A percentile compares a stretch with the other conserved stretches of the same genome.
These are phyloP conservation scores for Catalaphyllia jardinei DNA, from an alignment of 64 coral and sea anemone genomes.

Conservation along the genomic window DNA sequence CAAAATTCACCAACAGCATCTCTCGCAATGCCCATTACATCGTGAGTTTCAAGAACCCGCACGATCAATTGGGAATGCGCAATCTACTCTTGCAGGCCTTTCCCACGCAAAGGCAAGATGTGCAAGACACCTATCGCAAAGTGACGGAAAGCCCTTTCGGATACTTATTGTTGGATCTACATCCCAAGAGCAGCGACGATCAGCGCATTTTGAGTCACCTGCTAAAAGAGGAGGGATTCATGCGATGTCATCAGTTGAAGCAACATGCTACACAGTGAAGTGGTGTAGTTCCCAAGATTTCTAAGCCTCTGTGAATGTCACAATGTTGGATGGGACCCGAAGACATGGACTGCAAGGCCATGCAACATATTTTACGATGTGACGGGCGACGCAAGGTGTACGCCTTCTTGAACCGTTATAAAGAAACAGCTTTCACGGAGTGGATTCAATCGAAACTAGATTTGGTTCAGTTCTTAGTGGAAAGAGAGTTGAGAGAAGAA, in stretches of 20 bases:
- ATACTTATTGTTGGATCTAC: slow-evolving; percentile 8
- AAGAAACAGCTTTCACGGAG: too few relatives aligned
- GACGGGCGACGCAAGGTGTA: too few relatives aligned
- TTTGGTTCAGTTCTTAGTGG: too few relatives aligned
- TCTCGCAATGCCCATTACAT: slow-evolving; percentile 48
- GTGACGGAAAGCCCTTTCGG: not conserved
- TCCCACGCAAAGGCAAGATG: not conserved
- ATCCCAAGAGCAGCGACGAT: not conserved
- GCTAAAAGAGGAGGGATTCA: not conserved
- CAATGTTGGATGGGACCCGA: too few relatives aligned
- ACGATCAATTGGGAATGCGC: slow-evolving; percentile 1
- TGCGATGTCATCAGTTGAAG: not conserved
- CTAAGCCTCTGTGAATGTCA: too few relatives aligned
- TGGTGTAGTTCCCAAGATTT: too few relatives aligned
- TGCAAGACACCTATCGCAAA: not conserved
- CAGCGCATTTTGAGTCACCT: not conserved
- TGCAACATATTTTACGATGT: too few relatives aligned
- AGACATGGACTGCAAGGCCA: too few relatives aligned
- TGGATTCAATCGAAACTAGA: too few relatives aligned
- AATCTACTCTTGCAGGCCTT: not conserved
- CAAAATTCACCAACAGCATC: slow-evolving; percentile 22
- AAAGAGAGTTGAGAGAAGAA: too few relatives aligned
- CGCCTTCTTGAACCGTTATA: too few relatives aligned
- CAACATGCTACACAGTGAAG: too few relatives aligned
- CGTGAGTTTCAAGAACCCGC: slow-evolving; percentile 28